Evolutionary conservation across 2,797 vertebrate genomes (phyloP), one percentile per base, ranked within the genome.

Genomic region (Sebastes cheni): DNA sequence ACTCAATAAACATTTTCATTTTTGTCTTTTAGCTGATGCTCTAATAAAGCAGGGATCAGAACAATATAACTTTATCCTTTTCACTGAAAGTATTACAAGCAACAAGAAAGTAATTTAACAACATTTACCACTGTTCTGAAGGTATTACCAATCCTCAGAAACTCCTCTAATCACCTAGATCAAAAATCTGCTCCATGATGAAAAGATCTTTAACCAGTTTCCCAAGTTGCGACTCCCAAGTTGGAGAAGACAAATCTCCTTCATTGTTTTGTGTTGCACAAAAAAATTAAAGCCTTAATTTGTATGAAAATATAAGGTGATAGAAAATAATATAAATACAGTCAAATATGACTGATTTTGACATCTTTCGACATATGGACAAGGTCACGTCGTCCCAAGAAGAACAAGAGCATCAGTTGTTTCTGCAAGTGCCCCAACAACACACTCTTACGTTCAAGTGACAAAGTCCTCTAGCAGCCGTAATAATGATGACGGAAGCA

Each of bases 1-100:
- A 82, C 75, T 81, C 77, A 79, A 64, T 82, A 77, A 88, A 84
- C 61, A 72, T 83, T 77, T 88, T 72, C 13, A 34, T 78, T 65
- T 79, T 61, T 58, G 72, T 77, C 62, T 84, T 73, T 79, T 59
- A 80, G 55, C 42, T 72, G 58, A 79, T 82, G 52, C 29, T 77
- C 65, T 83, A 69, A 85, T 80, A 71, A 87, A 87, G 75, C 27
- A 66, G 32, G 69, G 67, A 78, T 79, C 8, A 82, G 25, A 39
- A 67, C 73, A 2, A 79, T 39, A n/a, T 20, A 64, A 66, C 34
- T 61, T 18, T 1, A 59, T 65, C 23, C 69, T 67, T 4, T 80
- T 77, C 12, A n/a, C 11, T 66, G 3, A 39, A 81, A 76, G 16
- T n/a, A 62, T 14, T 62, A 34, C 58, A 52, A 62, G 54, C 16